Evolutionary conservation across 2,888 invertebrate genomes (phyloP).

Genomic region (Meghimatium bilineatum): DNA sequence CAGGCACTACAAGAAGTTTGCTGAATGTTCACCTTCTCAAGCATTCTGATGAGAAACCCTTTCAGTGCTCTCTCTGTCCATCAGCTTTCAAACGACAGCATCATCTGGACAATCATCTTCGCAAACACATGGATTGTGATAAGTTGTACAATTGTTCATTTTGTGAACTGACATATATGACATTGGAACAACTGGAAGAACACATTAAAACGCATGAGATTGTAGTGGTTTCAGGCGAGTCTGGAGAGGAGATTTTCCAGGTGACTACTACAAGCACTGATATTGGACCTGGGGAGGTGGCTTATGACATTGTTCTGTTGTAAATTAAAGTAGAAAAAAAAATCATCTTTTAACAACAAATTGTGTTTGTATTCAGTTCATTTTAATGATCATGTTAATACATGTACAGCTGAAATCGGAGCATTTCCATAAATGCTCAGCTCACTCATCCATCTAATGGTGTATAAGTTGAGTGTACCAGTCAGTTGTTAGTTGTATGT

Average conservation of each 20-base stretch:
- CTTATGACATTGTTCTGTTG: conserved; percentile 34
- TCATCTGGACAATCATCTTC: conserved; percentile 41
- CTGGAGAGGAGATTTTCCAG: conserved; percentile 37
- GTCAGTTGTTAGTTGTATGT: no score
- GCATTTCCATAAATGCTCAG: no score
- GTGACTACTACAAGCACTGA: conserved; percentile 3
- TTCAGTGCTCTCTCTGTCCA: conserved; percentile 40
- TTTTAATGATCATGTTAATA: no score
- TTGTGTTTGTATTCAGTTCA: neutral
- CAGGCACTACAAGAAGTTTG: conserved; percentile 38
- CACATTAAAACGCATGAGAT: conserved; percentile 48
- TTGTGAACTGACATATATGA: conserved; percentile 32
- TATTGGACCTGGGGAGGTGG: conserved; percentile 39
- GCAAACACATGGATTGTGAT: conserved; percentile 39
- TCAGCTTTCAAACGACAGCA: conserved; percentile 46
- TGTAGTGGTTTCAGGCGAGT: conserved; percentile 38
- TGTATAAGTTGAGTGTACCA: no score
- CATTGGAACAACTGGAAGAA: conserved; percentile 29
- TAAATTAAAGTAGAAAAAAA: neutral
- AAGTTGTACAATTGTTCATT: conserved; percentile 37
- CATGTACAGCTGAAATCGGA: no score
- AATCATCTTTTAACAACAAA: neutral
- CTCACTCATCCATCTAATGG: no score
- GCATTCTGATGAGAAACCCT: conserved; percentile 43
- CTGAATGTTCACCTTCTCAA: conserved; percentile 40